These are phyloP conservation scores for Ctenochaetus hawaiiensis DNA, from an alignment of 2,797 vertebrate species.

Conservation along the genomic window DNA sequence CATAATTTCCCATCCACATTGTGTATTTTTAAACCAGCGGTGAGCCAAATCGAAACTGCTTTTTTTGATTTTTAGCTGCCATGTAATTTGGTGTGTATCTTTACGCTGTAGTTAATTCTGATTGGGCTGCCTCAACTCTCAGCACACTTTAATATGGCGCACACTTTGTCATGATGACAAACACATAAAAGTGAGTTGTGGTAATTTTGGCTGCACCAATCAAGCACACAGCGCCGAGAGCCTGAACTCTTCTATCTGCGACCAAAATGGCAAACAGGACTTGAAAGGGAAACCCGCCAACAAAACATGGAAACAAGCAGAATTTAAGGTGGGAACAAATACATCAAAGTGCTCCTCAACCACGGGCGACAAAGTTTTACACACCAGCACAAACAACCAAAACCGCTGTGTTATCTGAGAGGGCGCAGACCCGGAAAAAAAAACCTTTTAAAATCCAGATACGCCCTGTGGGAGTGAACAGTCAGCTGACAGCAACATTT, in stretches of 20 bases:
- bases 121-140: slow-evolving; percentile 18
- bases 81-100: slow-evolving; percentile 31
- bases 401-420: slow-evolving; percentile 42
- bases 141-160: slow-evolving; percentile 22
- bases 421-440: not conserved
- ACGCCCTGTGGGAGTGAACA: slow-evolving; percentile 23
- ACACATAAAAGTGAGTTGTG: slow-evolving; percentile 13
- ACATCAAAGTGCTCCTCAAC: slow-evolving; percentile 50
- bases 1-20: slow-evolving; percentile 31
- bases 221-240: not conserved
- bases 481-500: slow-evolving; percentile 41
- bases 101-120: slow-evolving; percentile 5
- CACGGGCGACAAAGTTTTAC: slow-evolving; percentile 28
- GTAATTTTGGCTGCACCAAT: slow-evolving; percentile 6
- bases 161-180: slow-evolving; percentile 25
- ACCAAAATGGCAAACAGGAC: slow-evolving; percentile 19
- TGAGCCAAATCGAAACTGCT: slow-evolving; percentile 35
- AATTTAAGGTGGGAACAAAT: slow-evolving; percentile 34
- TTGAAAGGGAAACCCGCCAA: slow-evolving; percentile 37
- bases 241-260: slow-evolving; percentile 17
- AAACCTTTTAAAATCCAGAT: slow-evolving; percentile 6
- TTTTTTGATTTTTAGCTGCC: slow-evolving; percentile 35
- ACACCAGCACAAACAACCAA: slow-evolving; percentile 36
- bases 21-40: slow-evolving; percentile 44
- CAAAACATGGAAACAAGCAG: slow-evolving; percentile 27